Conservation (phyloP, 2,113 vertebrate species). For the Hemichromis elongatus region DNA sequence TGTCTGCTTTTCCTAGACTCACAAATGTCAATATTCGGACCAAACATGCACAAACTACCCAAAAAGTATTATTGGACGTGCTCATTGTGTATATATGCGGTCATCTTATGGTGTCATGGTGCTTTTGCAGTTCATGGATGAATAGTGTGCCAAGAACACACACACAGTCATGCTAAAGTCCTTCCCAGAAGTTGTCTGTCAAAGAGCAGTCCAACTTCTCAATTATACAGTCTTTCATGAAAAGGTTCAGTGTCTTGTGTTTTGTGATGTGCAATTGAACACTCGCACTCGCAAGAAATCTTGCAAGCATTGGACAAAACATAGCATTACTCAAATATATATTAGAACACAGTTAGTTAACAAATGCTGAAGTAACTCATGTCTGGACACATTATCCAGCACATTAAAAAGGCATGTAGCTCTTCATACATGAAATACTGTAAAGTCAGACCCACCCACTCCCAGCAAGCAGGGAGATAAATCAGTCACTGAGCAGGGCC, state of each 20-base stretch:
- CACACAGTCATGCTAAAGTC: neutral
- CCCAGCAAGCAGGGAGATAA: constrained; percentile 29
- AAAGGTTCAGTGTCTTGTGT: neutral
- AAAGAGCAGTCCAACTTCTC: constrained; percentile 5
- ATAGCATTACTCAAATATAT: neutral
- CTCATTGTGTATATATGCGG: neutral
- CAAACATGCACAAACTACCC: neutral
- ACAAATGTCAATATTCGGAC: neutral
- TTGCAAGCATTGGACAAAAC: neutral
- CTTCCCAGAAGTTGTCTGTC: constrained; percentile 31
- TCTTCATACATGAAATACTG: neutral
- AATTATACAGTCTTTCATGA: constrained; percentile 3
- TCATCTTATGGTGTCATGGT: constrained; percentile 7
- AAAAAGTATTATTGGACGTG: neutral
- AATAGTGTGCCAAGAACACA: neutral
- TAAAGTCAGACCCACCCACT: constrained; percentile 10
- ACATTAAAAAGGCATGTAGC: neutral
- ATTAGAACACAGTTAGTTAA: neutral
- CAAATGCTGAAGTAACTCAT: neutral
- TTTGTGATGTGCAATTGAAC: neutral
- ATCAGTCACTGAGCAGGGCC: constrained; percentile 51
- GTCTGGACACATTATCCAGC: neutral
- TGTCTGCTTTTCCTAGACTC: neutral
- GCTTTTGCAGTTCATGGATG: neutral
- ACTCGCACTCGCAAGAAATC: neutral